Percentiles rank a stretch among this genome's conserved stretches.
phyloP scores from a whole-genome alignment of 2,888 invertebrate species.

The Monochamus alternatus region DNA sequence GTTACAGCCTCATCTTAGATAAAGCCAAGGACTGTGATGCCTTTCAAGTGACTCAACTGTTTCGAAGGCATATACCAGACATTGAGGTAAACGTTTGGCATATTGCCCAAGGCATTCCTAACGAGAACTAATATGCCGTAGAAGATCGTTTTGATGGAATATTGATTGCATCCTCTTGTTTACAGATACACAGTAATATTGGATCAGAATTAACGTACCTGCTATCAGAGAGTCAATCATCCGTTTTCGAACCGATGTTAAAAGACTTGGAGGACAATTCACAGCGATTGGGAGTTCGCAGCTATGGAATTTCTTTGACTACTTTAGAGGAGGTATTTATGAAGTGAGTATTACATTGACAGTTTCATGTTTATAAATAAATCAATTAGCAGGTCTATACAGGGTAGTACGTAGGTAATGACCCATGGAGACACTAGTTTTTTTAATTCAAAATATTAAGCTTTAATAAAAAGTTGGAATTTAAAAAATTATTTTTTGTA shows the following conservation, averaged over 20 bases:
- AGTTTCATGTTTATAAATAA: not conserved
- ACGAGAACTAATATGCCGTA: not conserved
- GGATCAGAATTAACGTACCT: slow-evolving; percentile 84
- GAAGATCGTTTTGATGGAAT: not conserved
- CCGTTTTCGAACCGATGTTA: slow-evolving; percentile 80
- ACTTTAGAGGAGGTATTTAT: slow-evolving; percentile 93
- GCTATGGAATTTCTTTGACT: slow-evolving; percentile 90
- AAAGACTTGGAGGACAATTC: slow-evolving; percentile 78
- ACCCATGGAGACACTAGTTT: too few species aligned
- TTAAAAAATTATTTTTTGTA: too few species aligned
- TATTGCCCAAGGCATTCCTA: not conserved
- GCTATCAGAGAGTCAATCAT: slow-evolving; percentile 77
- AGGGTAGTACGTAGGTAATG: not conserved
- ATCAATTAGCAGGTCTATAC: not conserved
- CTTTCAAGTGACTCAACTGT: slow-evolving; percentile 74
- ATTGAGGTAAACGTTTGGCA: slow-evolving; percentile 68
- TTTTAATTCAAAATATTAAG: too few species aligned
- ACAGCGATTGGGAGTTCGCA: slow-evolving; percentile 77
- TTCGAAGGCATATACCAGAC: slow-evolving; percentile 78
- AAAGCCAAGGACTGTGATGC: slow-evolving; percentile 74
- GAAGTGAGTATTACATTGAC: slow-evolving; percentile 73
- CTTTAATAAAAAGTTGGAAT: too few species aligned
- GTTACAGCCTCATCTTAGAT: slow-evolving; percentile 84
- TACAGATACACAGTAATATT: slow-evolving; percentile 78
- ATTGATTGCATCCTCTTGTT: slow-evolving; percentile 25